Conservation (phyloP, 35 echinoderm and acorn worm genomes). For the Holothuria glaberrima region DNA sequence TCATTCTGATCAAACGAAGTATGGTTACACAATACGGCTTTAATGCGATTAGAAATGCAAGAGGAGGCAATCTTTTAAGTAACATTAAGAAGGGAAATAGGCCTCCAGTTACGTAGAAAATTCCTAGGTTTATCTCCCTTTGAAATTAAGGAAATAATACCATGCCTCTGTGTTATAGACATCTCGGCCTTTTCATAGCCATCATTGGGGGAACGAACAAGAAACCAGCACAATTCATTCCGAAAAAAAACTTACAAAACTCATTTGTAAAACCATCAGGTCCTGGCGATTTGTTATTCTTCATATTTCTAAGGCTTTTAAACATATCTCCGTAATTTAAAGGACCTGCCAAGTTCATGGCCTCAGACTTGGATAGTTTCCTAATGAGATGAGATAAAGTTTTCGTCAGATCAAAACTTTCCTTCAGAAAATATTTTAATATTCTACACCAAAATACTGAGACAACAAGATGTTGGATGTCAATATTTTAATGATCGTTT, state of each 20-base stretch:
- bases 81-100: slow-evolving; percentile 24
- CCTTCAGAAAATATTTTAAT: too few species aligned
- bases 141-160: too few species aligned
- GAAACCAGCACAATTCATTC: slow-evolving; percentile 5
- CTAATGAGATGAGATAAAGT: neutral
- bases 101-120: slow-evolving; percentile 6
- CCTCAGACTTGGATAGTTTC: too few species aligned
- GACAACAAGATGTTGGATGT: too few species aligned
- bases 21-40: neutral
- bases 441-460: too few species aligned
- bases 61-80: neutral
- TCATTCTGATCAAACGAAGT: slow-evolving; percentile 12
- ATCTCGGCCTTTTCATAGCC: neutral
- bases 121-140: too few species aligned
- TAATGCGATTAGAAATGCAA: slow-evolving; percentile 9
- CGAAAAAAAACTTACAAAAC: neutral
- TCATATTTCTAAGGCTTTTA: neutral
- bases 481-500: too few species aligned
- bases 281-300: slow-evolving; percentile 5
- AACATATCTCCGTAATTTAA: neutral
- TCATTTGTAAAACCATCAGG: neutral
- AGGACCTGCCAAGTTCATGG: too few species aligned
- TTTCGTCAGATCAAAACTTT: too few species aligned
- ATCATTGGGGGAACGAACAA: neutral
- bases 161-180: too few species aligned